Conservation (phyloP, 2,888 invertebrate genomes). For the Dasypolia templi region DNA sequence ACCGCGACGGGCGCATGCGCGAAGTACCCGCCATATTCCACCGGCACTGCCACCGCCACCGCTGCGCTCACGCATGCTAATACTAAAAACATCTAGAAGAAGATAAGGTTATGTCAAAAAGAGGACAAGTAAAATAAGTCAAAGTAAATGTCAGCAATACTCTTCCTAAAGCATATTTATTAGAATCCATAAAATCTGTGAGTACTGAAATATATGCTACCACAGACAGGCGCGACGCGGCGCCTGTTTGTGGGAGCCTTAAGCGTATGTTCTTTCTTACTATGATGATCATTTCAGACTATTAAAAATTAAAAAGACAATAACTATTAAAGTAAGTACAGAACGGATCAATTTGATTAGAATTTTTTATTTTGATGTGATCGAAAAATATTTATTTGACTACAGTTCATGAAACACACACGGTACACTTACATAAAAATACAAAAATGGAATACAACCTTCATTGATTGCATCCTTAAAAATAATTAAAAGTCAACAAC, state of each 20-base stretch:
- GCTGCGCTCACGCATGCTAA: slow-evolving; percentile 78
- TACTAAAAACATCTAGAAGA: slow-evolving; percentile 75
- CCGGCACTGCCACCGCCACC: slow-evolving; percentile 75
- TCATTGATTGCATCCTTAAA: neutral
- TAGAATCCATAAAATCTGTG: neutral
- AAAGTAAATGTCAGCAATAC: neutral
- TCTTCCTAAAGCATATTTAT: neutral
- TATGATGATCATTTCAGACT: neutral
- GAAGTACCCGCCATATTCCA: slow-evolving; percentile 59
- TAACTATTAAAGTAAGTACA: neutral
- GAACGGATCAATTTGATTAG: too few species aligned
- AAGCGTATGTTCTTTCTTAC: neutral
- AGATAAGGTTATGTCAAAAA: neutral
- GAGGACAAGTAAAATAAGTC: neutral
- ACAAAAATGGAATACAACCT: neutral
- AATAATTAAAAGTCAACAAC: neutral
- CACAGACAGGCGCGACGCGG: too few species aligned
- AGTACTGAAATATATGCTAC: neutral
- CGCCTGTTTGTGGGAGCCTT: too few species aligned
- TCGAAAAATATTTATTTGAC: neutral
- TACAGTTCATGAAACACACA: neutral
- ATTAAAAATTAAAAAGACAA: neutral
- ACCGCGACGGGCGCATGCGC: slow-evolving; percentile 60
- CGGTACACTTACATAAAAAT: neutral
- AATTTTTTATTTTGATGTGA: too few species aligned